Percentiles rank a stretch among this genome's conserved stretches.
phyloP scores from a whole-genome alignment of 2,888 invertebrate genomes.

The Luperina nickerlii region DNA sequence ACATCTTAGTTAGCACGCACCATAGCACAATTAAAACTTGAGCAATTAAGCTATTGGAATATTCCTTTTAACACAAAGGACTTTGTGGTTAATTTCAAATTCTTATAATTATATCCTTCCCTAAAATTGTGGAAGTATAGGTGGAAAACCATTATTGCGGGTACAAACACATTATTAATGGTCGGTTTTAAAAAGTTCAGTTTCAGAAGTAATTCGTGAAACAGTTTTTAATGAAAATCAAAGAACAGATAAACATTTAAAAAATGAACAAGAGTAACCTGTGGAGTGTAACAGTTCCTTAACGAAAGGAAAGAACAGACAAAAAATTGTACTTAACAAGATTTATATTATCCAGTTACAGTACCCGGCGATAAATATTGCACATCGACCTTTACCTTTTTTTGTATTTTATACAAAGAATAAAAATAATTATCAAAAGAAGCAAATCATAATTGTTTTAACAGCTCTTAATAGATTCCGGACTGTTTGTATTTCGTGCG shows the following conservation, averaged over 20 bases:
- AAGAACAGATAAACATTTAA: no score
- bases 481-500: no score
- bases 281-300: no score
- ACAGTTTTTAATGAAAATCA: not conserved
- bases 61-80: slow-evolving; percentile 10
- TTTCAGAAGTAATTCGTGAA: not conserved
- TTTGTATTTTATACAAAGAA: no score
- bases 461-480: no score
- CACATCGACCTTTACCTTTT: no score
- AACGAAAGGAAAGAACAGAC: no score
- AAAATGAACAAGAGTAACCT: no score
- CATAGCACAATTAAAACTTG: not conserved
- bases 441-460: no score
- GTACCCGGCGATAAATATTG: no score
- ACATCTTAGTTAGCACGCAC: not conserved
- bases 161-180: not conserved
- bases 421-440: no score
- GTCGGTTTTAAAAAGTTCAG: not conserved
- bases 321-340: not conserved
- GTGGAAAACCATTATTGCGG: not conserved
- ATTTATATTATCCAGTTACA: not conserved
- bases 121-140: not conserved
- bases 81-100: slow-evolving; percentile 3
- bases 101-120: slow-evolving; percentile 22
- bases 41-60: not conserved